Conservation (phyloP, 23 tunicate genomes). For the Styela plicata region DNA sequence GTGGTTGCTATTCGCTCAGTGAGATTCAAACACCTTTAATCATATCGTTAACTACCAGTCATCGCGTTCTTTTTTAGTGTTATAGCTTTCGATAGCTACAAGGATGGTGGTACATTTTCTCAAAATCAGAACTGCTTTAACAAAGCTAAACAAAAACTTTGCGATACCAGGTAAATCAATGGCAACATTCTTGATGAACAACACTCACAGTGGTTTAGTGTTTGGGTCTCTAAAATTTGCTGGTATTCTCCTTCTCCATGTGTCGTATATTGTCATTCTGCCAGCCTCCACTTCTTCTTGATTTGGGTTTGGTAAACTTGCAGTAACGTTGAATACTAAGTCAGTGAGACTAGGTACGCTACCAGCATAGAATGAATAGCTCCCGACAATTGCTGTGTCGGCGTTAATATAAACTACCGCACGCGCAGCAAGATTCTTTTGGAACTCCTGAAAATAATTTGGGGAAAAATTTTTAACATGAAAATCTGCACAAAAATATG, state of each 20-base stretch:
- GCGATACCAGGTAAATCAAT: neutral
- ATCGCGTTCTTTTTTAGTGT: no score
- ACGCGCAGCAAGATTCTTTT: constrained; percentile 42
- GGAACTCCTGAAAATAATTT: constrained; percentile 52
- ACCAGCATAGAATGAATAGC: constrained; percentile 33
- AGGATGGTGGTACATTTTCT: no score
- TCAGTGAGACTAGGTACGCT: constrained; percentile 35
- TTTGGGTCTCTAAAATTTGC: neutral
- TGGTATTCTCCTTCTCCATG: constrained; percentile 31
- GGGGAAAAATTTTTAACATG: no score
- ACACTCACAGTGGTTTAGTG: neutral
- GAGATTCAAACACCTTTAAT: no score
- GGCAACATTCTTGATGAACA: neutral
- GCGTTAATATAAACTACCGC: constrained; percentile 63
- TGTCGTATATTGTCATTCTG: constrained; percentile 48
- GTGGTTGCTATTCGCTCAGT: no score
- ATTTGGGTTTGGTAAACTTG: constrained; percentile 36
- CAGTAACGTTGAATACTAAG: constrained; percentile 30
- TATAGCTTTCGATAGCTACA: no score
- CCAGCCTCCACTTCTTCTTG: constrained; percentile 34
- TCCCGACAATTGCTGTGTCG: constrained; percentile 50
- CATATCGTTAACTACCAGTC: no score
- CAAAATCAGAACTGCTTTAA: no score
- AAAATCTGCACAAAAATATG: no score
- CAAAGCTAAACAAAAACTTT: neutral